A percentile compares a stretch with the other conserved stretches of the same genome.
Conservation (phyloP, 2,797 vertebrate species). For the Chaetodon trifasciatus region DNA sequence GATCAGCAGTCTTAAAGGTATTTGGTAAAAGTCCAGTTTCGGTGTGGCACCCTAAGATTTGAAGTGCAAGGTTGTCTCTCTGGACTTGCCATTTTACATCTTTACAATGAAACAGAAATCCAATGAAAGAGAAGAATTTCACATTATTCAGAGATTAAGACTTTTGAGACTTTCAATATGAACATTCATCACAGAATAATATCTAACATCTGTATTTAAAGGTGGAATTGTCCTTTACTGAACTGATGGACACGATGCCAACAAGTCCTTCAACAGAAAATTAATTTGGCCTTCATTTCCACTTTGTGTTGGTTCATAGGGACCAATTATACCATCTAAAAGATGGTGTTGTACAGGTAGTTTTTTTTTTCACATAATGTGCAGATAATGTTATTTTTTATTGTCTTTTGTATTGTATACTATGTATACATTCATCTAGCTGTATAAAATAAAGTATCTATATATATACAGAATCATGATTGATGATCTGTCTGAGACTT, state of each 20-base stretch:
- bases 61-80: background rate
- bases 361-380: conserved; percentile 73
- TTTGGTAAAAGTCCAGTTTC: conserved; percentile 15
- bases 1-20: background rate
- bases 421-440: conserved; percentile 91
- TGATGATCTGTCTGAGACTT: conserved; percentile 25
- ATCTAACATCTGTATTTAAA: background rate
- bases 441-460: conserved; percentile 74
- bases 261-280: conserved; percentile 2
- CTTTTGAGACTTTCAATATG: background rate
- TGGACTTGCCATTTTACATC: background rate
- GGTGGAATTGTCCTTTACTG: background rate
- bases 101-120: background rate
- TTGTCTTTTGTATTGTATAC: conserved; percentile 90
- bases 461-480: conserved; percentile 48
- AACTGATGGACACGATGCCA: background rate
- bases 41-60: background rate
- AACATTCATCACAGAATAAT: background rate
- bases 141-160: background rate
- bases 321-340: conserved; percentile 68
- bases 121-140: background rate
- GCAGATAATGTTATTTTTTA: conserved; percentile 80
- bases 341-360: conserved; percentile 62
- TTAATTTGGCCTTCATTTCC: background rate
- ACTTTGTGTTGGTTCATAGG: conserved; percentile 50